Evolutionary conservation across 2,888 invertebrate genomes (phyloP).

Genomic region (Myopa tessellatipennis): DNA sequence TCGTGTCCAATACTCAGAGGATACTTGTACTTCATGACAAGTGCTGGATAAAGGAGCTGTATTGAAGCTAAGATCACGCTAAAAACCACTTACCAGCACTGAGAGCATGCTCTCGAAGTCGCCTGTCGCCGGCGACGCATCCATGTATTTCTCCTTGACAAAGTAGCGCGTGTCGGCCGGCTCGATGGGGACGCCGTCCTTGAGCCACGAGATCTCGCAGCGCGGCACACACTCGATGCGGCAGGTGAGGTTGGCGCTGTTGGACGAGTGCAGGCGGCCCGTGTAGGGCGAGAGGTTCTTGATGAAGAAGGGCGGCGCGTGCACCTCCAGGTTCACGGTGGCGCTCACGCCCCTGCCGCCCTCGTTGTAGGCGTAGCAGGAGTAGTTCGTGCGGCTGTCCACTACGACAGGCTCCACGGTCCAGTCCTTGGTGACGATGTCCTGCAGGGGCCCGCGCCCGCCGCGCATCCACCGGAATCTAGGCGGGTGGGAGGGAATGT

Average conservation of each 20-base stretch:
- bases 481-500: conserved; percentile 61
- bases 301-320: conserved; percentile 89
- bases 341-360: conserved; percentile 83
- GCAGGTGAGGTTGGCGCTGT: conserved; percentile 83
- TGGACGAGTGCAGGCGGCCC: conserved; percentile 81
- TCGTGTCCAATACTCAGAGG: too few relatives aligned
- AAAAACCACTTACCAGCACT: conserved; percentile 74
- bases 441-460: conserved; percentile 76
- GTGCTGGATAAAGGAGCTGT: too few relatives aligned
- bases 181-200: conserved; percentile 77
- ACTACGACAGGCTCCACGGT: conserved; percentile 86
- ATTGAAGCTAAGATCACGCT: not conserved
- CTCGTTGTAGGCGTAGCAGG: conserved; percentile 86
- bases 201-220: conserved; percentile 87
- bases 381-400: conserved; percentile 89
- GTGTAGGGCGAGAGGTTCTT: conserved; percentile 84
- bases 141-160: conserved; percentile 75
- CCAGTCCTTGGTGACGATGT: conserved; percentile 81
- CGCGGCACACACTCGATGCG: conserved; percentile 90
- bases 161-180: conserved; percentile 74
- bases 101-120: conserved; percentile 91
- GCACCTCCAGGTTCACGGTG: conserved; percentile 77
- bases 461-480: conserved; percentile 86
- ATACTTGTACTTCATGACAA: too few relatives aligned
- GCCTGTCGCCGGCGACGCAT: conserved; percentile 81